Base-by-base conservation (phyloP, 2,113 vertebrate genomes). In the Centrocercus urophasianus region DNA sequence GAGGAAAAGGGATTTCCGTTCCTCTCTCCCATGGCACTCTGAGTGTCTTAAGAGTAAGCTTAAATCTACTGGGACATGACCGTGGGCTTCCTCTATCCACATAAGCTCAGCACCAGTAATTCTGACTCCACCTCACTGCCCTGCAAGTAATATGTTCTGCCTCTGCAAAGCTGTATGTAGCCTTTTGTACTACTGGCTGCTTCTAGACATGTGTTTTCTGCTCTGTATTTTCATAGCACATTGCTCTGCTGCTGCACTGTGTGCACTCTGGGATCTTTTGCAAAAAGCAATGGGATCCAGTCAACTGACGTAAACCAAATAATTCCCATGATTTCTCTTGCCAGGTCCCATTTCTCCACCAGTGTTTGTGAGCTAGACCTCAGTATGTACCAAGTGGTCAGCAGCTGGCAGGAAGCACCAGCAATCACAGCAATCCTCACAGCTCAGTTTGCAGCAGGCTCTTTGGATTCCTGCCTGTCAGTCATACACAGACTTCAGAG, bases 401-500 rank as follows among this genome's bases (percentile, higher is more conserved):
- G 81, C 83, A 84, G 81, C 94, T 90, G 93, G 80, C 76, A 89
- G 71, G 82, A 91, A 87, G 52, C 48, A 36, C n/a, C 65, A 54
- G 85, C 14, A 3, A 89, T 57, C 59, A 79, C 78, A 85, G 57
- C 71, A 79, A 76, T 59, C 75, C 89, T 70, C 71, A 54, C 71
- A 73, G 90, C 82, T 94, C 71, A 25, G 45, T 70, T 38, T 88
- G 67, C 65, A 95, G 72, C 38, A 86, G n/a, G 72, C 60, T 74
- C 12, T 83, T 90, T 88, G 95, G 90, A 95, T 80, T 83, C 72
- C 86, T 88, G 72, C 85, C 67, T 83, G 59, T 54, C 73, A 93
- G 82, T 59, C 76, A 83, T 42, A 60, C 72, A 56, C 86, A 22
- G 83, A 48, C 59, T 94, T 75, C 69, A 86, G 40, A 71, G 36